Percentiles rank a stretch among this genome's conserved stretches.
These are phyloP conservation scores for Callinectes sapidus DNA, from an alignment of 2,888 invertebrate genomes.

Conservation along the genomic window DNA sequence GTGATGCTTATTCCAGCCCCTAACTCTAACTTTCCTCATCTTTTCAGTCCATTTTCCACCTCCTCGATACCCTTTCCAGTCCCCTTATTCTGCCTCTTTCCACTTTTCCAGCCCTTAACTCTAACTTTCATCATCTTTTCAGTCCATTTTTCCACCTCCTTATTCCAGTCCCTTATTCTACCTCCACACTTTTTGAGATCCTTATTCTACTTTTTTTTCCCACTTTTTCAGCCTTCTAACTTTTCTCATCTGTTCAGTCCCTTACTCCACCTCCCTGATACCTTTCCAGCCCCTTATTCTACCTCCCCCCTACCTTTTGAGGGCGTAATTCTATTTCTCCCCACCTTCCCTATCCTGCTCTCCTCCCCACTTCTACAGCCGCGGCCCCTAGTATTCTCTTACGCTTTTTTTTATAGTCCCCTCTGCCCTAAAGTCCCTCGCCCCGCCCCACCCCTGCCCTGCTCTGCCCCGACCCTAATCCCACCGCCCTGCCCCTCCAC, in stretches of 20 bases:
- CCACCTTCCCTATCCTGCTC: background rate
- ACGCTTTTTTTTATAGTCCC: background rate
- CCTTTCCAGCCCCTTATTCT: background rate
- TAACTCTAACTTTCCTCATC: background rate
- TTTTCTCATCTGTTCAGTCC: background rate
- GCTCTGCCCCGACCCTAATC: background rate
- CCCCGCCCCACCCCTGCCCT: too few species aligned
- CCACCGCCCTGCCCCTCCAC: background rate
- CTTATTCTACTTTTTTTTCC: background rate
- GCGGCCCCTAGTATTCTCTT: background rate
- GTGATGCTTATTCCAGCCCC: too few species aligned
- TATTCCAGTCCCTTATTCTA: too few species aligned
- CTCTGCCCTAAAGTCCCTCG: background rate
- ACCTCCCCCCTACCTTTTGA: background rate
- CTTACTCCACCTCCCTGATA: background rate
- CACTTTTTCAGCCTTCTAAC: background rate
- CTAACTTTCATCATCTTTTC: background rate
- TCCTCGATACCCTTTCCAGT: too few species aligned
- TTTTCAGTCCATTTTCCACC: background rate
- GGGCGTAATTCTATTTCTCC: background rate
- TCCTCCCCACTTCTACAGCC: background rate
- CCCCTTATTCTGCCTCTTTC: too few species aligned
- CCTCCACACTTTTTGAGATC: too few species aligned
- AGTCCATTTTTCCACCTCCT: background rate
- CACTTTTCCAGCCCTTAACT: background rate